phyloP scores from a whole-genome alignment of 2,797 vertebrate species.

The Acipenser transmontanus region DNA sequence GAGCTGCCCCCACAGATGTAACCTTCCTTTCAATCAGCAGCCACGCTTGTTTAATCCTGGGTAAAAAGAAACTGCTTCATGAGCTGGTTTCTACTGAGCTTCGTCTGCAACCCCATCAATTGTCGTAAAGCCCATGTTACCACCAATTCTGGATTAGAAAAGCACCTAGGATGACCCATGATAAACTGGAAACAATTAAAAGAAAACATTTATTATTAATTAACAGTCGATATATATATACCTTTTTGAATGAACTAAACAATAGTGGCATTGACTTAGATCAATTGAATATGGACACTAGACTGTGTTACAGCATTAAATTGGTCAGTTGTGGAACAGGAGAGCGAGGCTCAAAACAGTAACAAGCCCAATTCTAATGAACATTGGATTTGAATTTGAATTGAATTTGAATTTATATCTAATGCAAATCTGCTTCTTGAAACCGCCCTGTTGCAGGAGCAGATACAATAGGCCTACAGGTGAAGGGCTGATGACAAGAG shows the following conservation, averaged over 20 bases:
- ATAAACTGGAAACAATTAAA: too few species aligned
- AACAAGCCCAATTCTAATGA: neutral
- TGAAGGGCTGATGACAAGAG: neutral
- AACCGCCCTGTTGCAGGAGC: neutral
- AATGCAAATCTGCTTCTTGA: neutral
- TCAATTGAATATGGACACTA: too few species aligned
- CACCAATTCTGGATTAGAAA: slow-evolving; percentile 10
- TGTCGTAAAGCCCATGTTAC: slow-evolving; percentile 18
- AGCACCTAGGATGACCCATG: neutral
- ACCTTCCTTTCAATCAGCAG: slow-evolving; percentile 14
- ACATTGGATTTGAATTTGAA: neutral
- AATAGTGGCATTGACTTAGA: too few species aligned
- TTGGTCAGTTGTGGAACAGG: neutral
- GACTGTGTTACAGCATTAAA: neutral
- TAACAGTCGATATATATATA: too few species aligned
- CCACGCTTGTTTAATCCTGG: slow-evolving; percentile 39
- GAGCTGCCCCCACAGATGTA: neutral
- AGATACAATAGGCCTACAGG: neutral
- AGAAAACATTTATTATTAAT: too few species aligned
- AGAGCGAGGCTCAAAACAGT: neutral
- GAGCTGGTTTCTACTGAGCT: slow-evolving; percentile 31
- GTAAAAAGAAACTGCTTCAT: slow-evolving; percentile 45
- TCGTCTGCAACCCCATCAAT: slow-evolving; percentile 10
- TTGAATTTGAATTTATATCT: neutral
- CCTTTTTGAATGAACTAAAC: too few species aligned